These are phyloP conservation scores for Zonotrichia albicollis DNA, from an alignment of 2,797 vertebrate species.

Conservation along the genomic window DNA sequence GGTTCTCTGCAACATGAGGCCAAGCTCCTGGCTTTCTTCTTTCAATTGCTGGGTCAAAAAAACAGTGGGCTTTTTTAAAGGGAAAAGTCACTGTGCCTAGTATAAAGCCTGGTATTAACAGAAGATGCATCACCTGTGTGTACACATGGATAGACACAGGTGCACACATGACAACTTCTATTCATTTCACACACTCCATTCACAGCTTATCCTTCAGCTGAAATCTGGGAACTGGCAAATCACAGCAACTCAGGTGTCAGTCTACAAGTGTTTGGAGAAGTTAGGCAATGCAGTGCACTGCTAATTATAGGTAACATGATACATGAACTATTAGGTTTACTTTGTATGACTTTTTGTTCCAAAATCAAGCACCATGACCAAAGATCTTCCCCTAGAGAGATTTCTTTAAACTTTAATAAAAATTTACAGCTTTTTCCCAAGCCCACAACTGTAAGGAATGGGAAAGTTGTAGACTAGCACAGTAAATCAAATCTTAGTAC, in stretches of 20 bases:
- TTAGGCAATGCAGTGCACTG: background rate
- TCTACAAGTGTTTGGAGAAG: constrained; percentile 15
- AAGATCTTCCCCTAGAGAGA: constrained; percentile 47
- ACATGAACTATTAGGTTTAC: constrained; percentile 23
- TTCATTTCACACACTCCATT: background rate
- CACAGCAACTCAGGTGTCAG: constrained; percentile 43
- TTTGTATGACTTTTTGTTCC: constrained; percentile 55
- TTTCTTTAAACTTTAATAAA: constrained; percentile 58
- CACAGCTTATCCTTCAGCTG: constrained; percentile 15
- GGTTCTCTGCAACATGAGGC: background rate
- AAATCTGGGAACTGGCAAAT: constrained; percentile 25
- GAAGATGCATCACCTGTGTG: background rate
- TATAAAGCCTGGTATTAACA: background rate
- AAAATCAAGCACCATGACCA: constrained; percentile 44
- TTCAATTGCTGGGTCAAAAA: background rate
- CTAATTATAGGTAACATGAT: constrained; percentile 52
- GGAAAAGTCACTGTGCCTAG: background rate
- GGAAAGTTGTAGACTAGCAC: constrained; percentile 16
- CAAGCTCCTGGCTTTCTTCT: background rate
- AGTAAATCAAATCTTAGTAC: constrained; percentile 38
- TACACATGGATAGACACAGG: background rate
- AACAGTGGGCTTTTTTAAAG: background rate
- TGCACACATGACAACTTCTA: background rate
- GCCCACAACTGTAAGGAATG: background rate
- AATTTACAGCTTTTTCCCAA: constrained; percentile 55